Evolutionary conservation across 2,888 invertebrate genomes (phyloP).

Genomic region (Agrotis exclamationis): DNA sequence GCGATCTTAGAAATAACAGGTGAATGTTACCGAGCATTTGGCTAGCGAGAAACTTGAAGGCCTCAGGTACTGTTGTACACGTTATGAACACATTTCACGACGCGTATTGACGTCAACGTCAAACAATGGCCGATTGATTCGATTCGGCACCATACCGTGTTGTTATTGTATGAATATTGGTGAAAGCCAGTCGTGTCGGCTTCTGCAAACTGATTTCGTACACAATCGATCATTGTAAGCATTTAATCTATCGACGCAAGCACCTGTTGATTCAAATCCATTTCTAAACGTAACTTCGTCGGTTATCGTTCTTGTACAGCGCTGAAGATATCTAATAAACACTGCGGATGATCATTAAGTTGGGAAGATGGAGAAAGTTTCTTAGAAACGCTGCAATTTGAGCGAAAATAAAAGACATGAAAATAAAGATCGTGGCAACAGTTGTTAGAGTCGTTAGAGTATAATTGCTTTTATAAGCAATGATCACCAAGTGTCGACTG

Average conservation of each 20-base stretch:
- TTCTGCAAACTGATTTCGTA: constrained; percentile 64
- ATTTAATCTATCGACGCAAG: constrained; percentile 33
- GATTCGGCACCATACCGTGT: constrained; percentile 65
- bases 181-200: constrained; percentile 74
- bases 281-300: constrained; percentile 16
- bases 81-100: constrained; percentile 66
- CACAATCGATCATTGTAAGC: constrained; percentile 59
- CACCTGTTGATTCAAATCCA: constrained; percentile 33
- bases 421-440: constrained; percentile 61
- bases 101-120: constrained; percentile 77
- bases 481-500: constrained; percentile 66
- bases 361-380: constrained; percentile 52
- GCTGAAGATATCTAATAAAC: constrained; percentile 40
- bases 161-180: constrained; percentile 70
- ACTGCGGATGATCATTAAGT: constrained; percentile 42
- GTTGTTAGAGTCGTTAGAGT: constrained; percentile 64
- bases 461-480: constrained; percentile 70
- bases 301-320: constrained; percentile 4
- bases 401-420: constrained; percentile 54
- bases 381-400: constrained; percentile 41
- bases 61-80: constrained; percentile 48
- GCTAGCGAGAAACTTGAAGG: constrained; percentile 69
- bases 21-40: constrained; percentile 66
- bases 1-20: constrained; percentile 66
- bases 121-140: constrained; percentile 83